Evolutionary conservation across 2,113 vertebrate species (phyloP).

Genomic region (Procavia capensis): DNA sequence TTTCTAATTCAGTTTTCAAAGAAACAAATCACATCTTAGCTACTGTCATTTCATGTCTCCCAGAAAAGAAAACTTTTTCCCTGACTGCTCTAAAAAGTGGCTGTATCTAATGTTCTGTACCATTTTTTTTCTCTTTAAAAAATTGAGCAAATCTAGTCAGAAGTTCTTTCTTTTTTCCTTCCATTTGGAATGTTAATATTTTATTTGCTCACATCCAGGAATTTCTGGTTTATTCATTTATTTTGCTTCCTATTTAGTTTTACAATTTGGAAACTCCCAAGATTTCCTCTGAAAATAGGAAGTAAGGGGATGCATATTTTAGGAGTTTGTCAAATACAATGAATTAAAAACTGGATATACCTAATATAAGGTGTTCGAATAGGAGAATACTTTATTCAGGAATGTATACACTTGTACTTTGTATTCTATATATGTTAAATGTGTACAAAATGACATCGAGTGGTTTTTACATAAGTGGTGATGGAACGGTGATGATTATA

Average conservation of each 20-base stretch:
- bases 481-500: background rate
- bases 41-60: background rate
- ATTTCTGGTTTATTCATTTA: background rate
- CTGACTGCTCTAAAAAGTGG: background rate
- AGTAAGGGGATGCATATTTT: background rate
- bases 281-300: background rate
- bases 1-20: background rate
- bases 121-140: background rate
- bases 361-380: background rate
- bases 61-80: constrained; percentile 9
- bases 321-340: background rate
- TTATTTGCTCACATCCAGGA: background rate
- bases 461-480: background rate
- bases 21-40: constrained; percentile 10
- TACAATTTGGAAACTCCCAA: background rate
- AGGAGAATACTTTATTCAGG: background rate
- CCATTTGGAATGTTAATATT: background rate
- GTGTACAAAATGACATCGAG: background rate
- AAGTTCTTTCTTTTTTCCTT: background rate
- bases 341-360: background rate
- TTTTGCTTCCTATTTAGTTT: background rate
- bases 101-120: background rate
- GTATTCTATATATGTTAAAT: background rate
- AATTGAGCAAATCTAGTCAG: background rate
- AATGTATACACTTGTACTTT: background rate